These are phyloP conservation scores for Drosophila neocordata DNA, from an alignment of 1,140 invertebrate species.

Conservation along the genomic window DNA sequence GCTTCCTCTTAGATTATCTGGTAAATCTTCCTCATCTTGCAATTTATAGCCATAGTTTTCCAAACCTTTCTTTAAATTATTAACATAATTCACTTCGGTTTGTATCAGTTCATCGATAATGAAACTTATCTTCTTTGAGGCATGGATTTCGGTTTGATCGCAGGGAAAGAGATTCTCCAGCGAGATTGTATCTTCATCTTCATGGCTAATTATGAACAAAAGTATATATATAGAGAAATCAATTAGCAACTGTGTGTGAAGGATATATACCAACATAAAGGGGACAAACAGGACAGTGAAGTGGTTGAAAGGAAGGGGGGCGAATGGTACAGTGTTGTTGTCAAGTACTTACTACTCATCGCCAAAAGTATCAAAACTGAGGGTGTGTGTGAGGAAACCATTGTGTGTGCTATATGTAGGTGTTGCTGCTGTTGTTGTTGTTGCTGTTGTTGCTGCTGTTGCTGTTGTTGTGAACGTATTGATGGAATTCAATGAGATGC, in stretches of 20 bases:
- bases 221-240: not conserved
- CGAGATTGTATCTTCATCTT: slow-evolving; percentile 77
- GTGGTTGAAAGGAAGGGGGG: too few relatives aligned
- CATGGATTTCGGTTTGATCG: slow-evolving; percentile 80
- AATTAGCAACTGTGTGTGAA: slow-evolving; percentile 15
- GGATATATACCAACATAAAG: not conserved
- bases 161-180: slow-evolving; percentile 80
- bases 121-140: slow-evolving; percentile 76
- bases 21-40: slow-evolving; percentile 54
- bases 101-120: slow-evolving; percentile 80
- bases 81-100: slow-evolving; percentile 80
- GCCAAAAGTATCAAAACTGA: slow-evolving; percentile 71
- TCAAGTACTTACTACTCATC: slow-evolving; percentile 80
- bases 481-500: slow-evolving; percentile 68
- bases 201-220: slow-evolving; percentile 51
- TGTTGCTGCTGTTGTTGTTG: slow-evolving; percentile 45
- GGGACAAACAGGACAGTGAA: slow-evolving; percentile 7
- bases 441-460: slow-evolving; percentile 20
- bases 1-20: slow-evolving; percentile 57
- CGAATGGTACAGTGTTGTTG: not conserved
- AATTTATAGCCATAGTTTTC: slow-evolving; percentile 66
- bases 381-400: slow-evolving; percentile 68
- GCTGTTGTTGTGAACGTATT: slow-evolving; percentile 29
- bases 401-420: slow-evolving; percentile 60
- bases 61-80: slow-evolving; percentile 71